Evolutionary conservation across 2,888 invertebrate genomes (phyloP), one percentile per base, ranked within the genome.

Genomic region (Lasioglossum vierecki): DNA sequence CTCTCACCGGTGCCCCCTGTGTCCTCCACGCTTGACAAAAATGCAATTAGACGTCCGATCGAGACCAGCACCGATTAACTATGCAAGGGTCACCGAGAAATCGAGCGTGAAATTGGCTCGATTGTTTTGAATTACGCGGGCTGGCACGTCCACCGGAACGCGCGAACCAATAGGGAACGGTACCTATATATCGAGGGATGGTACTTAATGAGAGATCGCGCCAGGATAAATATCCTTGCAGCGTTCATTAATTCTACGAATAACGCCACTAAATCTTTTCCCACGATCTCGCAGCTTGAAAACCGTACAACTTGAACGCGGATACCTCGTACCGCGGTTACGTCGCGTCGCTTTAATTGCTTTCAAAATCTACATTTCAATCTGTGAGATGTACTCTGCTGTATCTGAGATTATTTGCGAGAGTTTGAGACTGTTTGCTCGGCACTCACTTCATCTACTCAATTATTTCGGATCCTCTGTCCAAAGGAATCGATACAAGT

Each of bases 21-120:
- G 66, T 84, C 85, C 85, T 80, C 87, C 82, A 70, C 76, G 86
- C 85, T 79, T 88, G 86, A 90, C 89, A 93, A 92, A 93, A 93
- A 91, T 92, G 92, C 92, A 92, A 93, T 93, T 93, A 93, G 91
- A 88, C 88, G 76, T 77, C 81, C 82, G 79, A 86, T 82, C 85
- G 90, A 88, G 87, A 90, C 84, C 77, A n/a, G 76, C 86, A 49
- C 83, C 85, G 89, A 89, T 91, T 88, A 89, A 89, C 82, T 88
- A 88, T 88, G 88, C 92, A 91, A 88, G 81, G 83, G 88, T 85
- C 85, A 78, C 77, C 70, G 86, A 88, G 89, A 88, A 92, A 92
- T 93, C 89, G 91, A 91, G 89, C 92, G 90, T 92, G 90, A 92
- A 92, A 92, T 93, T 91, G 88, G 81, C 88, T 74, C 89, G 83